Evolutionary conservation across 2,888 invertebrate species (phyloP).

Genomic region (Eristalis intricaria): DNA sequence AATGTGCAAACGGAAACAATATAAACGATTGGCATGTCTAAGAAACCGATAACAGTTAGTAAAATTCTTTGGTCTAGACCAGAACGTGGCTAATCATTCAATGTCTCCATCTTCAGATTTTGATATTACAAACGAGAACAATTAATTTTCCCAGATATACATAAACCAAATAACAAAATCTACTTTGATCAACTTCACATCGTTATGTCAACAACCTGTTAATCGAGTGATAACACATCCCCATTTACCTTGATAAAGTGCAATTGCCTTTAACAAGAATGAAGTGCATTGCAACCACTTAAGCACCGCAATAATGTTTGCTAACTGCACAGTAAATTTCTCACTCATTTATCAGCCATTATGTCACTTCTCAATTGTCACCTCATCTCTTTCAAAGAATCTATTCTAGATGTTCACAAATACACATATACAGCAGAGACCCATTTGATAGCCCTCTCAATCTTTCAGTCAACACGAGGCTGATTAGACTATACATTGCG

Average conservation of each 20-base stretch:
- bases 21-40: no score
- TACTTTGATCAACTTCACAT: background rate
- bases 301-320: background rate
- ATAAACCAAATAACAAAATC: background rate
- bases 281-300: background rate
- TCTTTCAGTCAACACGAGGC: background rate
- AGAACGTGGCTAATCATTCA: no score
- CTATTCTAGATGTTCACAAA: background rate
- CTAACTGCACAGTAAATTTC: background rate
- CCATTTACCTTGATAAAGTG: background rate
- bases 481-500: background rate
- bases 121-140: background rate
- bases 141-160: background rate
- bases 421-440: background rate
- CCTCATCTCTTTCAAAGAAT: background rate
- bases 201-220: background rate
- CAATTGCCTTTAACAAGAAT: background rate
- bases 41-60: no score
- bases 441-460: background rate
- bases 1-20: no score
- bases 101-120: background rate
- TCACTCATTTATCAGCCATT: background rate
- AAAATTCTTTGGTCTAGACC: no score
- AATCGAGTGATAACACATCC: background rate
- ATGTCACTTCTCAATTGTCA: conserved; percentile 7